These are phyloP conservation scores for Rotaria macrura DNA, from an alignment of 2,888 invertebrate genomes.

Conservation along the genomic window DNA sequence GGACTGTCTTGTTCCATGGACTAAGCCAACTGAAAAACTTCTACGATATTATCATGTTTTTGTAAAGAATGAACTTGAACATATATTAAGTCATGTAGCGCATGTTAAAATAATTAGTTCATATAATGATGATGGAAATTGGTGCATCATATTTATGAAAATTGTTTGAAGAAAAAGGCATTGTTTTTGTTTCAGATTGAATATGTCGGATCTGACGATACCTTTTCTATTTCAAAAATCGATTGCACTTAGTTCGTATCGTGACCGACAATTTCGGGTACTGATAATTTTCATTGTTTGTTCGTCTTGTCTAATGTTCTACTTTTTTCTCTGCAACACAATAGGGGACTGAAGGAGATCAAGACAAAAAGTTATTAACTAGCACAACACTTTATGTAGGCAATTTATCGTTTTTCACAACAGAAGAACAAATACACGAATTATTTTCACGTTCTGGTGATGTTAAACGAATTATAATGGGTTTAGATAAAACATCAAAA, in stretches of 20 bases:
- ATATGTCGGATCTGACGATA: conserved; percentile 2
- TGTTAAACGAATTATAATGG: conserved; percentile 83
- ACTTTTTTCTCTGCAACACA: too few species aligned
- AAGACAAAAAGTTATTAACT: conserved; percentile 62
- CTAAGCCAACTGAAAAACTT: conserved; percentile 45
- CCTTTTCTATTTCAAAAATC: conserved; percentile 31
- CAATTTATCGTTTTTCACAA: conserved; percentile 92
- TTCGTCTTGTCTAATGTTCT: background rate
- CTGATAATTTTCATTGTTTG: background rate
- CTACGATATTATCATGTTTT: conserved; percentile 88
- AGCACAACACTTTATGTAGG: conserved; percentile 85
- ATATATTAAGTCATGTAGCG: conserved; percentile 50
- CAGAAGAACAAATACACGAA: conserved; percentile 95
- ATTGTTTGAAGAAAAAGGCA: background rate
- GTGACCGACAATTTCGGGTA: conserved; percentile 24
- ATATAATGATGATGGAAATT: conserved; percentile 92
- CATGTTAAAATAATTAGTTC: conserved; percentile 56
- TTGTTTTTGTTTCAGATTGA: background rate
- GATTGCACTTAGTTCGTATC: conserved; percentile 27
- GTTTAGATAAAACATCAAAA: conserved; percentile 88
- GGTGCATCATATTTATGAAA: conserved; percentile 62
- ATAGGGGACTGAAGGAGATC: conserved; percentile 25
- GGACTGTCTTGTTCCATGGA: conserved; percentile 91
- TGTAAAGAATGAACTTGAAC: conserved; percentile 60
- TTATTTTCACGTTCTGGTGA: conserved; percentile 90